Conservation (phyloP, 2,888 invertebrate genomes). For the Pseudococcus longispinus region DNA sequence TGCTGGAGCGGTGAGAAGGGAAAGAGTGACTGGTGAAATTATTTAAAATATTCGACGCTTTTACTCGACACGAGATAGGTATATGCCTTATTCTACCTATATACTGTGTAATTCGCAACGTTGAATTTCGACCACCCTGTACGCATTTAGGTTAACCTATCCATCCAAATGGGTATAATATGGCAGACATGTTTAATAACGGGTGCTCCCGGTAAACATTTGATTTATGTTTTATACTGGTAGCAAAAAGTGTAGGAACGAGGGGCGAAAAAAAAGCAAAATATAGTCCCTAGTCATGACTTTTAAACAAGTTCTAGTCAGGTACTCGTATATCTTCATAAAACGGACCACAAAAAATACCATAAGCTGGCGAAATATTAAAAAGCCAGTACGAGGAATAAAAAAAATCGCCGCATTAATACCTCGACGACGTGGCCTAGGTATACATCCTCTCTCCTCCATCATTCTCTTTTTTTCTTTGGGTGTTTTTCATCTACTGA, state of each 20-base stretch:
- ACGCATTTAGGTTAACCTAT: background rate
- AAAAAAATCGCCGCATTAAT: background rate
- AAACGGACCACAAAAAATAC: conserved; percentile 13
- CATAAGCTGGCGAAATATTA: background rate
- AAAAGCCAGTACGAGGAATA: background rate
- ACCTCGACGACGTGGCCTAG: background rate
- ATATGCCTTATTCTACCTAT: background rate
- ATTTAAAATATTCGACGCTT: background rate
- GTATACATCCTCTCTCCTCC: background rate
- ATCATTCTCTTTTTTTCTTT: background rate
- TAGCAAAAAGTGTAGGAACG: background rate
- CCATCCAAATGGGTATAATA: conserved; percentile 6
- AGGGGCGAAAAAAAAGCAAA: background rate
- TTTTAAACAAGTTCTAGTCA: conserved; percentile 35
- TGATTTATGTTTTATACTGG: background rate
- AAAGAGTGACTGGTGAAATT: background rate
- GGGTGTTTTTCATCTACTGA: background rate
- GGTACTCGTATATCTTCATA: conserved; percentile 35
- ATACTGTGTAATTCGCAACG: background rate
- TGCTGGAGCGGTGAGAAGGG: too few species aligned
- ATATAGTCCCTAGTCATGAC: conserved; percentile 24
- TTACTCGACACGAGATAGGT: background rate
- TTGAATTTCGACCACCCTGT: conserved; percentile 8
- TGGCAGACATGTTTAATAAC: conserved; percentile 15
- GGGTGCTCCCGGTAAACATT: conserved; percentile 20